Evolutionary conservation across 2,888 invertebrate species (phyloP).

Genomic region (Falcaria lacertinaria): DNA sequence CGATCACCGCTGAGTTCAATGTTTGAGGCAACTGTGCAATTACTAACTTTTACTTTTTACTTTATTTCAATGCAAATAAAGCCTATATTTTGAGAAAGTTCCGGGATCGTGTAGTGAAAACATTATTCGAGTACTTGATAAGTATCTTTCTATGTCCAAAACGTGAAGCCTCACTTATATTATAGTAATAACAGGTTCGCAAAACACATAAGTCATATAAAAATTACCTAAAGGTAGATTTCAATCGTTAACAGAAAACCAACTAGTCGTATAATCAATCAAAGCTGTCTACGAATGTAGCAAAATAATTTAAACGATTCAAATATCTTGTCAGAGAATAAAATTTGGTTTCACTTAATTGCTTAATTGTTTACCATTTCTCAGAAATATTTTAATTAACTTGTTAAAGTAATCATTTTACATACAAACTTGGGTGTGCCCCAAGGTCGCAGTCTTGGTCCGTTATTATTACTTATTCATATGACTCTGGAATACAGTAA

Average conservation of each 20-base stretch:
- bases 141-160: conserved; percentile 28
- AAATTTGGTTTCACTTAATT: not conserved
- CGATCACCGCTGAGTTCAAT: conserved; percentile 6
- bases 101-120: conserved; percentile 44
- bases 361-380: not conserved
- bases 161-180: conserved; percentile 30
- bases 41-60: conserved; percentile 57
- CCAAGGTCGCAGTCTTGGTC: not conserved
- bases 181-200: conserved; percentile 6
- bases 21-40: conserved; percentile 46
- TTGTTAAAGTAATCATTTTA: not conserved
- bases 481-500: not conserved
- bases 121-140: conserved; percentile 27
- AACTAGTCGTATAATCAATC: too few species aligned
- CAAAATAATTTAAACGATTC: too few species aligned
- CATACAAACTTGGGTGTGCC: not conserved
- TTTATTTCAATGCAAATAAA: conserved; percentile 40
- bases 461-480: not conserved
- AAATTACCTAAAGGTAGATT: too few species aligned
- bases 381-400: not conserved
- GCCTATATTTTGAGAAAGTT: conserved; percentile 44
- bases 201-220: not conserved
- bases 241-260: too few species aligned
- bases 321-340: too few species aligned
- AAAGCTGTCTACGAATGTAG: too few species aligned